Percentiles rank a stretch among this genome's conserved stretches.
These are phyloP conservation scores for Phortica okadai DNA, from an alignment of 2,888 invertebrate genomes.

Conservation along the genomic window DNA sequence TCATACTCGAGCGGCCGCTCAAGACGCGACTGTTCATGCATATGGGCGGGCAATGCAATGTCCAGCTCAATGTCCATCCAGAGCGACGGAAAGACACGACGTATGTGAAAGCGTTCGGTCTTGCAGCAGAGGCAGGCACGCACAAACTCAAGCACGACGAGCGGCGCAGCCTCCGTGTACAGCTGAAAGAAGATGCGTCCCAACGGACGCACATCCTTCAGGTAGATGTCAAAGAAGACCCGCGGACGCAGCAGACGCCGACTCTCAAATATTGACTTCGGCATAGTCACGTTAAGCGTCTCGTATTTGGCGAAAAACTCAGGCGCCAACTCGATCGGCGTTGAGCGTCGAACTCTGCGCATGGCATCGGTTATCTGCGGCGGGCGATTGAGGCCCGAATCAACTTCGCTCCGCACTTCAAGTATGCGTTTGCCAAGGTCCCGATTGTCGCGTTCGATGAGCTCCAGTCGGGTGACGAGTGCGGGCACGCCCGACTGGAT, in stretches of 20 bases:
- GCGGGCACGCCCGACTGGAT: conserved; percentile 40
- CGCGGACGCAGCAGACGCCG: conserved; percentile 58
- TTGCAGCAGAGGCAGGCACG: conserved; percentile 50
- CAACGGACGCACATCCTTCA: conserved; percentile 55
- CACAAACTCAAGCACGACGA: conserved; percentile 58
- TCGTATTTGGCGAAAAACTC: conserved; percentile 50
- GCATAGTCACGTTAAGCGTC: conserved; percentile 45
- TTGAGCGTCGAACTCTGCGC: background rate
- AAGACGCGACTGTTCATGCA: conserved; percentile 38
- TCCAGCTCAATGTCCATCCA: conserved; percentile 61
- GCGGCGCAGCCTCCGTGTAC: conserved; percentile 64
- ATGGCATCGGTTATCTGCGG: background rate
- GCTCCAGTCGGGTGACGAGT: conserved; percentile 36
- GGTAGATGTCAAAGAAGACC: conserved; percentile 60
- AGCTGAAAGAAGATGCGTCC: conserved; percentile 63
- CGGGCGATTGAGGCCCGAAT: conserved; percentile 43
- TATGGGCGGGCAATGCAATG: background rate
- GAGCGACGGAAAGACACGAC: conserved; percentile 58
- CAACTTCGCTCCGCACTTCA: conserved; percentile 48
- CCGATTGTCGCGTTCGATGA: conserved; percentile 47
- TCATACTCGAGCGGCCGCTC: conserved; percentile 55
- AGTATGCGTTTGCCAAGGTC: conserved; percentile 49
- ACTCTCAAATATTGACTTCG: conserved; percentile 44
- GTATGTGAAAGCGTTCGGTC: conserved; percentile 47
- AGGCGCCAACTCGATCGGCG: background rate